phyloP scores from a whole-genome alignment of 2,797 vertebrate species.

The Coregonus suidteri region DNA sequence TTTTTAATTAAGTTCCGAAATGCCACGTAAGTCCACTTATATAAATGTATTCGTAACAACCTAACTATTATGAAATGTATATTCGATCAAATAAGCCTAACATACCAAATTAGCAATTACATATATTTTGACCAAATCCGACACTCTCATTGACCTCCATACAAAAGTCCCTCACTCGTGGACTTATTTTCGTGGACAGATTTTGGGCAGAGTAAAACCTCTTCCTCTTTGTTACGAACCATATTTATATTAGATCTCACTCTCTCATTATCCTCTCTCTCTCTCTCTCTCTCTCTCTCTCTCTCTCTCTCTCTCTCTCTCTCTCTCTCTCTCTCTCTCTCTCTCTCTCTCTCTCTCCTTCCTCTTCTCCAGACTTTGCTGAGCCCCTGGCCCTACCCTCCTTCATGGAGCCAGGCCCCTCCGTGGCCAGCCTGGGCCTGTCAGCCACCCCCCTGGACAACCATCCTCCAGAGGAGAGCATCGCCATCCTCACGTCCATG shows the following conservation, averaged over 20 bases:
- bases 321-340: background rate
- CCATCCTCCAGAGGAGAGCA: conserved; percentile 92
- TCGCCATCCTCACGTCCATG: conserved; percentile 95
- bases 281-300: background rate
- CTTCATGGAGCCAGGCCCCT: conserved; percentile 77
- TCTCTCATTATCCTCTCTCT: background rate
- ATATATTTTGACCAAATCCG: no score
- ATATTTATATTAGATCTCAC: background rate
- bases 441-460: conserved; percentile 76
- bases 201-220: no score
- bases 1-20: no score
- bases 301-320: background rate
- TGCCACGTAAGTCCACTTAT: no score
- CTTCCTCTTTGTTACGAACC: background rate
- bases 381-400: conserved; percentile 86
- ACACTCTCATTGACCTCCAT: no score
- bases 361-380: conserved; percentile 85
- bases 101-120: no score
- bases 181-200: no score
- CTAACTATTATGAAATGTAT: no score
- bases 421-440: conserved; percentile 63
- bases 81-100: no score
- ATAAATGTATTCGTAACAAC: no score
- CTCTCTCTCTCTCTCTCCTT: conserved; percentile 2
- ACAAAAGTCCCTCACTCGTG: no score